These are phyloP conservation scores for Drosophila orena DNA, from an alignment of 1,140 invertebrate species.

Conservation along the genomic window DNA sequence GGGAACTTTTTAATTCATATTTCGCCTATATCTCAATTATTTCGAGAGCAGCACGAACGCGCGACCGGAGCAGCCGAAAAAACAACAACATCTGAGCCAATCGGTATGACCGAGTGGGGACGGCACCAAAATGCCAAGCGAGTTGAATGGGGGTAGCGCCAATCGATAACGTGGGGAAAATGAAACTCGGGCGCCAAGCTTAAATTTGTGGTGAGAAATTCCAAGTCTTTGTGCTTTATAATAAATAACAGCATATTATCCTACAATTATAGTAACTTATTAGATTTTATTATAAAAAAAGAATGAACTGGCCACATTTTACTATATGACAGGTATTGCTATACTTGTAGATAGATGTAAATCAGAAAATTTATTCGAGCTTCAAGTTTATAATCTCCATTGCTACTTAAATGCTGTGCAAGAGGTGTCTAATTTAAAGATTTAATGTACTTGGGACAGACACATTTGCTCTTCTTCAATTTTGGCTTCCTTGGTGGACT, in stretches of 20 bases:
- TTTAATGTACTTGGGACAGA: constrained; percentile 58
- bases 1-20: constrained; percentile 30
- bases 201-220: background rate
- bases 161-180: constrained; percentile 5
- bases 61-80: constrained; percentile 23
- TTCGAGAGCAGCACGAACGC: constrained; percentile 23
- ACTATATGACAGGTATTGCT: too few relatives aligned
- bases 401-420: background rate
- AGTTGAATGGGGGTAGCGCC: background rate
- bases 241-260: too few relatives aligned
- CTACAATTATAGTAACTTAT: too few relatives aligned
- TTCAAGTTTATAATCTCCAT: background rate
- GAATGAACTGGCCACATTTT: too few relatives aligned
- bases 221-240: too few relatives aligned
- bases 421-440: constrained; percentile 22
- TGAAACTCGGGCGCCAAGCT: background rate
- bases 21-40: constrained; percentile 25
- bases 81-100: constrained; percentile 18
- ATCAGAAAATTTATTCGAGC: too few relatives aligned
- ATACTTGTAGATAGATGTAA: too few relatives aligned
- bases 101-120: background rate
- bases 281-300: too few relatives aligned
- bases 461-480: constrained; percentile 52
- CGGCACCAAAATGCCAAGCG: constrained; percentile 4
- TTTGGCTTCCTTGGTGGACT: background rate